Evolutionary conservation across 2,797 vertebrate genomes (phyloP).

Genomic region (Rhynchonycteris naso): DNA sequence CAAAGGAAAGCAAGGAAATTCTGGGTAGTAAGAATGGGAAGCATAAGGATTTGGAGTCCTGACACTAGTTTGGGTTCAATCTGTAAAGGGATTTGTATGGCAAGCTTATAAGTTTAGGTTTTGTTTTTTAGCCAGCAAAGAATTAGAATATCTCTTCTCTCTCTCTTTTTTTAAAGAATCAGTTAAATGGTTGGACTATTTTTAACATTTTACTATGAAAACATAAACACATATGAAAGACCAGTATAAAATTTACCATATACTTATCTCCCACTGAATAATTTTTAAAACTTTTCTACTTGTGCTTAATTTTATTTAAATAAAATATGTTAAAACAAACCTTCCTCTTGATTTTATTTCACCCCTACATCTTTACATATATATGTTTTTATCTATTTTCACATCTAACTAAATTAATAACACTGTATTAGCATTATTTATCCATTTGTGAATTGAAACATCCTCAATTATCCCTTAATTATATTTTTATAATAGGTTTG

Average conservation of each 20-base stretch:
- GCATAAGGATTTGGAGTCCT: neutral
- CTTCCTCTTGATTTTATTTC: neutral
- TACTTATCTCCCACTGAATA: neutral
- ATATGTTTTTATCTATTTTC: neutral
- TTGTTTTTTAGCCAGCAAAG: neutral
- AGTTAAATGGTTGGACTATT: neutral
- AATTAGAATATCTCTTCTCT: neutral
- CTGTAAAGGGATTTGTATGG: neutral
- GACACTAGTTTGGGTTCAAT: neutral
- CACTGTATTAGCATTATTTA: neutral
- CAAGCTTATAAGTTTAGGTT: neutral
- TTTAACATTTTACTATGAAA: neutral
- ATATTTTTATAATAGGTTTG: neutral
- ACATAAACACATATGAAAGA: neutral
- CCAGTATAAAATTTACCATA: neutral
- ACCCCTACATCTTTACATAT: neutral
- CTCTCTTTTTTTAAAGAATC: constrained; percentile 12
- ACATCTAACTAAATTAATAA: neutral
- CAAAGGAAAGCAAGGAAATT: neutral
- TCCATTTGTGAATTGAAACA: neutral
- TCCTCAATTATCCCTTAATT: neutral
- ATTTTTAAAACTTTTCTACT: neutral
- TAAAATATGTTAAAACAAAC: neutral
- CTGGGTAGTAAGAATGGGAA: neutral
- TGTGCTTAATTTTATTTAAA: constrained; percentile 19